Conservation (phyloP, 2,113 vertebrate genomes). For the Poicephalus gulielmi region DNA sequence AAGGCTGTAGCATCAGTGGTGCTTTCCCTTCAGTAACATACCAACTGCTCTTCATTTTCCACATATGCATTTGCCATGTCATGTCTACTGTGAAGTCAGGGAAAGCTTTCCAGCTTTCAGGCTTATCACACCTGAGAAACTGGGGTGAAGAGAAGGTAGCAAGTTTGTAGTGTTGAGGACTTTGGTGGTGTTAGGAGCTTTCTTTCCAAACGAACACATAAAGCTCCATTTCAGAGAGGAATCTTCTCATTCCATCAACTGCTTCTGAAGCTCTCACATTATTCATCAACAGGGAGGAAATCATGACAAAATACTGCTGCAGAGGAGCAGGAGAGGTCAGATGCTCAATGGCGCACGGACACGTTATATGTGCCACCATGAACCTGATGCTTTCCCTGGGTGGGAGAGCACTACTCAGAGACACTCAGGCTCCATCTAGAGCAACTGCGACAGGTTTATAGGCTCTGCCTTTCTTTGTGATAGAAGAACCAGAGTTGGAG, state of each 20-base stretch:
- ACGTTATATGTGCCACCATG: background rate
- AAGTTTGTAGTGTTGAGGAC: background rate
- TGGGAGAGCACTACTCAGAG: background rate
- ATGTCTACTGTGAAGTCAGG: background rate
- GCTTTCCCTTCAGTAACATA: background rate
- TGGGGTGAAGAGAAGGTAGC: background rate
- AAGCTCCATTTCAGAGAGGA: background rate
- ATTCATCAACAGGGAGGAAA: background rate
- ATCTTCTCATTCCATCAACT: background rate
- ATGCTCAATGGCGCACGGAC: fast-evolving
- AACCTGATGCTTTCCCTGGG: background rate
- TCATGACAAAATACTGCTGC: background rate
- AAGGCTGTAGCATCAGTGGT: background rate
- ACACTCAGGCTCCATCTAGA: background rate
- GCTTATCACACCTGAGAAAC: background rate
- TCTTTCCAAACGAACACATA: background rate
- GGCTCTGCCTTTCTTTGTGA: background rate
- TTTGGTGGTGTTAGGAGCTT: background rate
- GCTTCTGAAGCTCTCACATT: background rate
- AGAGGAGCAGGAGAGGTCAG: background rate
- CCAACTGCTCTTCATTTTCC: background rate
- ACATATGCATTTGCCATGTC: background rate
- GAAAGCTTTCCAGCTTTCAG: background rate
- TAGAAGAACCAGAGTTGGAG: background rate
- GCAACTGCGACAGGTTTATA: background rate